Evolutionary conservation across 1,140 invertebrate genomes (phyloP).

Genomic region (Protaetia brevitarsis): DNA sequence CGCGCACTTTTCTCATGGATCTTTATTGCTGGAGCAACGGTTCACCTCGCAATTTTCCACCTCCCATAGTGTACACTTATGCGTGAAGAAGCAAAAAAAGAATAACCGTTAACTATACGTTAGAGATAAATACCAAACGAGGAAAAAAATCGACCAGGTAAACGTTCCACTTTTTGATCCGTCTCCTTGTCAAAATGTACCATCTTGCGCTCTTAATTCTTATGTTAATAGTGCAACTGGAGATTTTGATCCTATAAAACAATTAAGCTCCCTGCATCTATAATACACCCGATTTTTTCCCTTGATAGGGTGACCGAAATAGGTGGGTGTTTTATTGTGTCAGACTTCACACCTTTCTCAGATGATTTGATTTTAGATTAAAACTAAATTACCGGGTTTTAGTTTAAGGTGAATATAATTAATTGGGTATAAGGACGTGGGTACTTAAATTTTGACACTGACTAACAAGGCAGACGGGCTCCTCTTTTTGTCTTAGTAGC

Average conservation of each 20-base stretch:
- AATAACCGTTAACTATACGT: slow-evolving; percentile 3
- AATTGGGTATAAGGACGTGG: slow-evolving; percentile 19
- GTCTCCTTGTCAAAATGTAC: slow-evolving; percentile 3
- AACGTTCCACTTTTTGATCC: slow-evolving; percentile 2
- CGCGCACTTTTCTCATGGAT: neutral
- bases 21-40: neutral
- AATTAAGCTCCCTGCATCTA: slow-evolving; percentile 25
- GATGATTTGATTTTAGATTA: slow-evolving; percentile 21
- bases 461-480: slow-evolving; percentile 2
- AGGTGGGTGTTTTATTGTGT: slow-evolving; percentile 22
- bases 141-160: slow-evolving; percentile 2
- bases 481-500: neutral
- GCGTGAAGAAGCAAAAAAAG: neutral
- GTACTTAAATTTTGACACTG: slow-evolving; percentile 20
- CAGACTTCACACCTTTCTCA: slow-evolving; percentile 18
- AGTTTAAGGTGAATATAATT: slow-evolving; percentile 18
- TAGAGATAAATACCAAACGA: neutral
- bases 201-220: slow-evolving; percentile 17
- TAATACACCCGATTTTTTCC: slow-evolving; percentile 15
- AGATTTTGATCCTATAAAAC: slow-evolving; percentile 24
- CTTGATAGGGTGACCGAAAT: slow-evolving; percentile 1
- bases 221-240: slow-evolving; percentile 19
- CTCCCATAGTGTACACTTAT: neutral
- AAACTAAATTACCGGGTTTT: slow-evolving; percentile 22
- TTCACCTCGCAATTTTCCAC: neutral